Base-by-base conservation (phyloP, 2,797 vertebrate species). In the Nyctibius grandis region DNA sequence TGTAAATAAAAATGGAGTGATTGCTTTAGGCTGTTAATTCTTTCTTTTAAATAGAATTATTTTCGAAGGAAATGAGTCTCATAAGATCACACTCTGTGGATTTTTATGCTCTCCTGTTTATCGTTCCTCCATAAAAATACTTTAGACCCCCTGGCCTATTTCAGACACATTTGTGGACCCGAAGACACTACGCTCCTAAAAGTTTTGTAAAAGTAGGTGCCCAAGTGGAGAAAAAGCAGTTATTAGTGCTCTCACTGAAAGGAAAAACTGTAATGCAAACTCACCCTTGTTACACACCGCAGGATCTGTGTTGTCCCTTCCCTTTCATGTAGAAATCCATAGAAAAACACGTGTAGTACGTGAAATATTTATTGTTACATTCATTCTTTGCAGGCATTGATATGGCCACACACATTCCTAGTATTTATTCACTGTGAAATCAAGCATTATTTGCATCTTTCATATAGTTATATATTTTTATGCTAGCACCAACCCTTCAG, bases 41-140 rank as follows among this genome's bases (percentile, higher is more conserved):
- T 67, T 88, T 73, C 38, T 92, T 61, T 78, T 91, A 78, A 86
- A 86, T 63, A 82, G 94, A 92, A 86, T 73, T 3, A 89, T 93
- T 91, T 95, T 67, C 18, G 56, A 87, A 94, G 70, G 88, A 94
- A 96, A 94, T 76, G n/a, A 88, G 74, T 65, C 69, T 78, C 63
- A 17, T 91, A 88, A 87, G 47, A 67, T 53, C 60, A 51, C 28
- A 54, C 42, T 23, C 12, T 36, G 72, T 40, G 79, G 28, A 45
- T 2, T 72, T 93, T 95, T 93, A 73, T 56, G 29, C 47, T 76
- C n/a, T 78, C 15, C 67, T 79, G 18, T 89, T 95, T 93, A 87
- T 76, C 6, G 1, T 57, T 91, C 25, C 59, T 88, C 70, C 51
- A 72, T 91, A 92, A 95, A 96, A 91, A 51, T n/a, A 2, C n/a